These are phyloP conservation scores for Bhutanitis thaidina DNA, from an alignment of 2,888 invertebrate species.

Conservation along the genomic window DNA sequence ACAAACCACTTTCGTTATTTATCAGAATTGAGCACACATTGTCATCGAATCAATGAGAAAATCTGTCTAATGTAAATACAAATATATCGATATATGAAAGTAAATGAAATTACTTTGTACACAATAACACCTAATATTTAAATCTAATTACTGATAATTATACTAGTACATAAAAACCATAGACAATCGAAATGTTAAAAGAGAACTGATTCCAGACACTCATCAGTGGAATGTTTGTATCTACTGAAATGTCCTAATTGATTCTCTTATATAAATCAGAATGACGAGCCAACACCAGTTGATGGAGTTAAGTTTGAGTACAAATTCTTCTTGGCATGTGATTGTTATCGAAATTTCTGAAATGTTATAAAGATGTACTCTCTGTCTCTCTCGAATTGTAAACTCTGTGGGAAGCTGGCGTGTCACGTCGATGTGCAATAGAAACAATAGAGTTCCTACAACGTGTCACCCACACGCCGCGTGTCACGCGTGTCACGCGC, in stretches of 20 bases:
- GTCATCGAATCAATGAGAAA: too few species aligned
- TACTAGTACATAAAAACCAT: too few species aligned
- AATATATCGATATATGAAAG: too few species aligned
- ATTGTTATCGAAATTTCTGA: neutral
- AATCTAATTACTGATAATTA: too few species aligned
- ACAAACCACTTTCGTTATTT: too few species aligned
- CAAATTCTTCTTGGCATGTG: neutral
- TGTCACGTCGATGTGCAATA: slow-evolving; percentile 15
- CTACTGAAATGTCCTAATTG: neutral
- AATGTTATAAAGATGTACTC: neutral
- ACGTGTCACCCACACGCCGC: neutral
- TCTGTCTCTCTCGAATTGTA: slow-evolving; percentile 13
- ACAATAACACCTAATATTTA: too few species aligned
- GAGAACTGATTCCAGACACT: neutral
- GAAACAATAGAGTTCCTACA: slow-evolving; percentile 19
- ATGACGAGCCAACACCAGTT: too few species aligned
- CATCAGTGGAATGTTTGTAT: neutral
- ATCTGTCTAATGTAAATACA: too few species aligned
- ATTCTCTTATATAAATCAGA: neutral
- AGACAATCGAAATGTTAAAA: neutral
- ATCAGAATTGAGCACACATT: too few species aligned
- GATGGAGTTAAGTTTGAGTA: too few species aligned
- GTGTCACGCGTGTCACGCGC: slow-evolving; percentile 4
- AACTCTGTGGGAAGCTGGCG: neutral
- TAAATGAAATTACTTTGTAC: too few species aligned